These are phyloP conservation scores for Dioctria rufipes DNA, from an alignment of 2,888 invertebrate genomes.

Conservation along the genomic window DNA sequence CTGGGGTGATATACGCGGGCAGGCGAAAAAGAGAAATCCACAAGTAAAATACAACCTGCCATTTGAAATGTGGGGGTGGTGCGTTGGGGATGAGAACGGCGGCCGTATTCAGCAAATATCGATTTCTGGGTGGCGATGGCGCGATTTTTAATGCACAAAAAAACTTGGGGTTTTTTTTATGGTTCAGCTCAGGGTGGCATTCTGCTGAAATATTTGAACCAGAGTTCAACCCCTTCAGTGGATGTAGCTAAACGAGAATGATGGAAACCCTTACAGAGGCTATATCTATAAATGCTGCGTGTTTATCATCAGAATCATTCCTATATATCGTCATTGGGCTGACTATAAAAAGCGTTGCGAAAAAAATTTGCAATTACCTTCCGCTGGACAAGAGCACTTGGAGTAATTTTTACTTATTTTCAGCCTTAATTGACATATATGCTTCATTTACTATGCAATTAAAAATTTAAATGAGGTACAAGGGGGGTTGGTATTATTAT, in stretches of 20 bases:
- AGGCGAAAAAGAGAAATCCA: background rate
- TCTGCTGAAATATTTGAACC: slow-evolving; percentile 32
- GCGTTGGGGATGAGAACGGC: background rate
- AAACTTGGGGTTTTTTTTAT: slow-evolving; percentile 27
- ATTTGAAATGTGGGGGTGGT: slow-evolving; percentile 22
- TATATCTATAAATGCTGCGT: slow-evolving; percentile 33
- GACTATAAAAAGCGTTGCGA: slow-evolving; percentile 2
- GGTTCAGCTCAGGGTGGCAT: slow-evolving; percentile 25
- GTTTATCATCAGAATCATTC: slow-evolving; percentile 42
- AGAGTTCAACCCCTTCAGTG: slow-evolving; percentile 38
- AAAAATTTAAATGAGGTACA: slow-evolving; percentile 46
- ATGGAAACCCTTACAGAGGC: background rate
- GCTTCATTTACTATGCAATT: slow-evolving; percentile 51
- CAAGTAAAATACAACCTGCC: slow-evolving; percentile 39
- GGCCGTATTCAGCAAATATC: slow-evolving; percentile 40
- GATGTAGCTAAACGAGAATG: background rate
- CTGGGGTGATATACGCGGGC: background rate
- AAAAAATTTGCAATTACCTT: slow-evolving; percentile 33
- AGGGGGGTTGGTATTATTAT: background rate
- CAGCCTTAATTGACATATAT: slow-evolving; percentile 45
- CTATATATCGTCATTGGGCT: background rate
- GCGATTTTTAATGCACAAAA: slow-evolving; percentile 53
- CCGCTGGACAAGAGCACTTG: slow-evolving; percentile 24
- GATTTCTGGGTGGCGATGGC: slow-evolving; percentile 51
- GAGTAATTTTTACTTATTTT: slow-evolving; percentile 51